phyloP scores from a whole-genome alignment of 37 sponge, comb jelly and placozoan genomes.

The Agelas oroides region DNA sequence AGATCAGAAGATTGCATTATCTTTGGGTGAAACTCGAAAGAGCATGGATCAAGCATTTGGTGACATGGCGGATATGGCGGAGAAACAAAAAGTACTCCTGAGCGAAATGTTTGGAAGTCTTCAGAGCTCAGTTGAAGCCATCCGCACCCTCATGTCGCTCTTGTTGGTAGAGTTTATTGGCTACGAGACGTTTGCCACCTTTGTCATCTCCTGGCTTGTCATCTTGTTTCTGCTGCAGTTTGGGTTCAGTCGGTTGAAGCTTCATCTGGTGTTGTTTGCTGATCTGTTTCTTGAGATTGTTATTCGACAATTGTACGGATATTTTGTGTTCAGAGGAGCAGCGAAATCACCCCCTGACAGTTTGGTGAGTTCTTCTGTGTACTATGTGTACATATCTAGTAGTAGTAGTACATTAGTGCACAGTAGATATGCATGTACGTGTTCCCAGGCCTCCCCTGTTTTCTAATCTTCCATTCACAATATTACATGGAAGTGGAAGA shows the following conservation, averaged over 20 bases:
- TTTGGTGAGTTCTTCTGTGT: slow-evolving; percentile 1
- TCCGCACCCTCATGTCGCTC: slow-evolving; percentile 46
- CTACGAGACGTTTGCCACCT: slow-evolving; percentile 29
- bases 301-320: slow-evolving; percentile 20
- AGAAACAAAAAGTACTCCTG: slow-evolving; percentile 53
- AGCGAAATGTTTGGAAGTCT: slow-evolving; percentile 24
- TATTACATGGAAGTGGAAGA: too few species aligned
- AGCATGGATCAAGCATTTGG: slow-evolving; percentile 22
- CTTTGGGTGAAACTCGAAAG: slow-evolving; percentile 11
- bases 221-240: slow-evolving; percentile 54
- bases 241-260: slow-evolving; percentile 41
- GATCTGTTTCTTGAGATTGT: slow-evolving; percentile 31
- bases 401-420: too few species aligned
- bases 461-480: too few species aligned
- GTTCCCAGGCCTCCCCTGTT: too few species aligned
- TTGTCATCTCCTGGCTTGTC: slow-evolving; percentile 24
- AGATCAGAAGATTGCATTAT: slow-evolving; percentile 41
- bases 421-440: too few species aligned
- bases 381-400: too few species aligned
- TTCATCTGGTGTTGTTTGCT: slow-evolving; percentile 29
- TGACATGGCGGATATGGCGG: slow-evolving; percentile 52
- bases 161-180: slow-evolving; percentile 49
- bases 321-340: not conserved
- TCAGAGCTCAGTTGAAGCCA: slow-evolving; percentile 16
- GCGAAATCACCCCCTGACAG: not conserved